Conservation (phyloP, 2,113 vertebrate genomes). For the Glaucidium brasilianum region DNA sequence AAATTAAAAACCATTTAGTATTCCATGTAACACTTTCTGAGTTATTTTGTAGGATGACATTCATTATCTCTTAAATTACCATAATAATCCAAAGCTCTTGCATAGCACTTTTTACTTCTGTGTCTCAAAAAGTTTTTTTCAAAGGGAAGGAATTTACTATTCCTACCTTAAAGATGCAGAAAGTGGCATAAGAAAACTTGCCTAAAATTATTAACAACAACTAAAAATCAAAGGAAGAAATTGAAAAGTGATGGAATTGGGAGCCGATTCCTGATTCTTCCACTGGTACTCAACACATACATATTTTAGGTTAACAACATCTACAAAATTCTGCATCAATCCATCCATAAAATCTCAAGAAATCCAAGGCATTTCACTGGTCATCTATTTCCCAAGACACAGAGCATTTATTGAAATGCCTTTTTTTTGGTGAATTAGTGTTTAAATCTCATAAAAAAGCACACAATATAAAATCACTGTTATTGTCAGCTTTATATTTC, state of each 20-base stretch:
- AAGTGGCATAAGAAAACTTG: background rate
- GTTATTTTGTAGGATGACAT: background rate
- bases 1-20: background rate
- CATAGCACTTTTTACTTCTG: background rate
- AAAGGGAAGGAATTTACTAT: background rate
- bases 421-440: background rate
- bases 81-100: constrained; percentile 9
- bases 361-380: background rate
- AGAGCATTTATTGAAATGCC: background rate
- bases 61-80: constrained; percentile 22
- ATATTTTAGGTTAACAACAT: background rate
- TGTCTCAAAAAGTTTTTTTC: background rate
- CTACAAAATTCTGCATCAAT: background rate
- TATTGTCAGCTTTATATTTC: background rate
- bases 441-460: background rate
- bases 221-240: background rate
- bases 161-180: background rate
- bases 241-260: background rate
- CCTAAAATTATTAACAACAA: background rate
- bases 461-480: background rate
- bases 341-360: background rate
- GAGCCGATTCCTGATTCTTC: background rate
- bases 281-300: background rate
- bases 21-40: background rate
- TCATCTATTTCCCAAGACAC: background rate